Evolutionary conservation across 2,797 vertebrate species (phyloP), one percentile per base, ranked within the genome.

Genomic region (Glossophaga mutica): DNA sequence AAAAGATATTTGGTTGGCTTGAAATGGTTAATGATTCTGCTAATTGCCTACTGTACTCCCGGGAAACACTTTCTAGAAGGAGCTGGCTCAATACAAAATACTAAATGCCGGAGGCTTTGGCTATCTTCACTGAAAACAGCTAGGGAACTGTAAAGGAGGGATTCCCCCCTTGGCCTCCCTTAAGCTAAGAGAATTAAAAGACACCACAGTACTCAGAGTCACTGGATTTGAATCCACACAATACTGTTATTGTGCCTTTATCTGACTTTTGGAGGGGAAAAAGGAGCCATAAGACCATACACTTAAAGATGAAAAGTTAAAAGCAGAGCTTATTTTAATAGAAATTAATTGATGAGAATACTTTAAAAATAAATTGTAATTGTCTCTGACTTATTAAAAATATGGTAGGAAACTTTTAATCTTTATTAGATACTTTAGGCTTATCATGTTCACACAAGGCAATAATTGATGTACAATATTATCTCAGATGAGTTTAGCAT

Each of bases 1-100:
- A 84, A 95, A 39, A 26, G 81, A 46, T 78, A 76, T 26, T 85
- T 90, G 50, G 77, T 78, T 94, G 95, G 46, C 62, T 90, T 94
- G 76, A 96, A 97, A 96, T 92, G 96, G 95, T 96, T 96, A 95
- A 96, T 83, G 77, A 93, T 93, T 87, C 88, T 93, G 50, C 85
- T 97, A 93, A 97, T 90, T 95, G 87, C 44, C 68, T 96, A 90
- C 87, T 95, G 94, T 94, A 71, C 91, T 93, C 70, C 83, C 87
- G 50, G 90, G 79, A 44, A 96, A 91, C 22, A 83, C 48, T 82
- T 94, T 88, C 46, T 50, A 44, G 34, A 37, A 97, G 67, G 74
- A 96, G 44, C 42, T 95, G 44, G 26, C 42, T 85, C 87, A 94
- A 98, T 91, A 71, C 81, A 92, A 95, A 94, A 90, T 74, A 73